Conservation (phyloP, 2,797 vertebrate genomes). For the Hoplostethus mediterraneus region DNA sequence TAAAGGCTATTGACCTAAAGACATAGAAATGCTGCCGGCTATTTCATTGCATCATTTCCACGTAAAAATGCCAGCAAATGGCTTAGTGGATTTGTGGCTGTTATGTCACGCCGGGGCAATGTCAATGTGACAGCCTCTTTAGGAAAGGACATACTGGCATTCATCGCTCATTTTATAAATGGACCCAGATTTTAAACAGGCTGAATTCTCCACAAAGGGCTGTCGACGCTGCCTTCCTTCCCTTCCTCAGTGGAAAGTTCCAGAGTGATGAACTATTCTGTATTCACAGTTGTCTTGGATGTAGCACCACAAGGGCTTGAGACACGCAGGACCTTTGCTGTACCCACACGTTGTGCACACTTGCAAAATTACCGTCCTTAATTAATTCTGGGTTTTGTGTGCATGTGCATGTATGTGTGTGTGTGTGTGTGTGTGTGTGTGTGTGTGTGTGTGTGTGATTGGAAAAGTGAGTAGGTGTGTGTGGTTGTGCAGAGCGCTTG, state of each 20-base stretch:
- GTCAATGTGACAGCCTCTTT: constrained; percentile 32
- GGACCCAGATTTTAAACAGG: constrained; percentile 19
- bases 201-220: constrained; percentile 18
- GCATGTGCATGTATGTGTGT: constrained; percentile 6
- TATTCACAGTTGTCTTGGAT: constrained; percentile 3
- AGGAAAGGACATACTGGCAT: constrained; percentile 44
- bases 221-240: constrained; percentile 12
- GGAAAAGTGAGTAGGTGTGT: background rate
- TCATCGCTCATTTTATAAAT: constrained; percentile 53
- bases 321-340: constrained; percentile 7
- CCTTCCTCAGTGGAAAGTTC: background rate
- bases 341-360: constrained; percentile 10
- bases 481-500: background rate
- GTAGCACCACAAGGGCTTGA: background rate
- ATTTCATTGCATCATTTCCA: constrained; percentile 25
- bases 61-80: constrained; percentile 33
- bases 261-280: constrained; percentile 1
- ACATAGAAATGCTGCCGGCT: background rate
- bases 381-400: constrained; percentile 25
- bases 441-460: too few relatives aligned
- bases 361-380: constrained; percentile 16
- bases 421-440: background rate
- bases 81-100: constrained; percentile 43
- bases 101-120: constrained; percentile 35
- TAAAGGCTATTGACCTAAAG: background rate